Evolutionary conservation across 2,888 invertebrate genomes (phyloP).

Genomic region (Harpalus rufipes): DNA sequence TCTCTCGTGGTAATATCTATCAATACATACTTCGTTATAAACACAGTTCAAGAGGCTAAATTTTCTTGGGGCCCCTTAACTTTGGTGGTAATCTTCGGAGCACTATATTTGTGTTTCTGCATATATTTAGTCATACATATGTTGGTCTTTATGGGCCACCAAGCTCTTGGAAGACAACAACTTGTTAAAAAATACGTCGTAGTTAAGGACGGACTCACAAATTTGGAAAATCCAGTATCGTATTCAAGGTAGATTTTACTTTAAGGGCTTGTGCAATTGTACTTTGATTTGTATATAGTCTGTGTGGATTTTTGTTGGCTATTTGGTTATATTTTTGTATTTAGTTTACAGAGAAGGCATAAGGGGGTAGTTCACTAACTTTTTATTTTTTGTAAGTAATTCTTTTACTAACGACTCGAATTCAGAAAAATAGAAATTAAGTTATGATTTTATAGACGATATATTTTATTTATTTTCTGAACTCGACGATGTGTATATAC

Average conservation of each 20-base stretch:
- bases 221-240: constrained; percentile 78
- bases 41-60: constrained; percentile 79
- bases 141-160: constrained; percentile 83
- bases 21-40: constrained; percentile 88
- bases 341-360: constrained; percentile 73
- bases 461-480: constrained; percentile 1
- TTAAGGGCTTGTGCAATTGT: constrained; percentile 3
- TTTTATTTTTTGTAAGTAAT: constrained; percentile 56
- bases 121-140: constrained; percentile 87
- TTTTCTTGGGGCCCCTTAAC: constrained; percentile 77
- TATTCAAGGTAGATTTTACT: constrained; percentile 80
- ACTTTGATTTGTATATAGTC: constrained; percentile 19
- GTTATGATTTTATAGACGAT: no score
- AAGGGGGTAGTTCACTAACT: constrained; percentile 43
- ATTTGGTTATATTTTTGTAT: constrained; percentile 9
- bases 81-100: constrained; percentile 80
- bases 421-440: background rate
- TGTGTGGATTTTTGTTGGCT: background rate
- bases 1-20: constrained; percentile 87
- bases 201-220: constrained; percentile 77
- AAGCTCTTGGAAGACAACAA: constrained; percentile 78
- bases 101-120: constrained; percentile 86
- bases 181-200: constrained; percentile 81
- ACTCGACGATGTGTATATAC: background rate
- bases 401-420: constrained; percentile 17